These are phyloP conservation scores for Coremacera marginata DNA, from an alignment of 2,888 invertebrate genomes.

Conservation along the genomic window DNA sequence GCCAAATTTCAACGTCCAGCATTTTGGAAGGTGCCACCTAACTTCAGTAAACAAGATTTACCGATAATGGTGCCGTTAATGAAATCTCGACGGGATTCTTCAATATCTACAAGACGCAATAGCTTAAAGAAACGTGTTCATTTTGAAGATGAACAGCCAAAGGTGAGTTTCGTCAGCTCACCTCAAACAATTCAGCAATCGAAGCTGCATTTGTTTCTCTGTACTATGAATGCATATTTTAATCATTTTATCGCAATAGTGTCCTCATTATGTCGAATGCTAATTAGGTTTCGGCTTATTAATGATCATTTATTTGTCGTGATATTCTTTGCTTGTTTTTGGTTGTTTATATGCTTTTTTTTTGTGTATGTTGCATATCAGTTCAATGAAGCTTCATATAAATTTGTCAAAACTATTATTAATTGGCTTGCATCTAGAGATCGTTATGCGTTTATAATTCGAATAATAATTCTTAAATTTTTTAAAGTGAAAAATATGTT, in stretches of 20 bases:
- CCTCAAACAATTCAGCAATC: not conserved
- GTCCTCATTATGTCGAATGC: not conserved
- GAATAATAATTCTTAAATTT: not conserved
- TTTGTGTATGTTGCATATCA: constrained; percentile 54
- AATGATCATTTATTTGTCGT: not conserved
- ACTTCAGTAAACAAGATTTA: constrained; percentile 41
- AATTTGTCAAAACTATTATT: constrained; percentile 54
- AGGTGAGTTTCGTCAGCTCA: constrained; percentile 26
- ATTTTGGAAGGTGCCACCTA: constrained; percentile 61
- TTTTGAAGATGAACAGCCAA: constrained; percentile 62
- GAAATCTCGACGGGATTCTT: not conserved
- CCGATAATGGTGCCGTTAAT: not conserved
- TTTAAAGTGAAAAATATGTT: not conserved
- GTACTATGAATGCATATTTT: not conserved
- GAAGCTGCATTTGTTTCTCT: not conserved
- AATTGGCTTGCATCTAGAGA: constrained; percentile 10
- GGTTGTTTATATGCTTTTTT: not conserved
- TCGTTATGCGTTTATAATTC: constrained; percentile 8
- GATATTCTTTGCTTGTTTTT: not conserved
- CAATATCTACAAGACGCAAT: constrained; percentile 45
- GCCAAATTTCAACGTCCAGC: constrained; percentile 60
- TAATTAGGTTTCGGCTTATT: not conserved
- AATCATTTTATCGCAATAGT: not conserved
- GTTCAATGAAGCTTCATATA: constrained; percentile 61
- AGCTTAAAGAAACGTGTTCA: constrained; percentile 69